Base-by-base conservation (phyloP, 2,888 invertebrate genomes). In the Polyommatus icarus region DNA sequence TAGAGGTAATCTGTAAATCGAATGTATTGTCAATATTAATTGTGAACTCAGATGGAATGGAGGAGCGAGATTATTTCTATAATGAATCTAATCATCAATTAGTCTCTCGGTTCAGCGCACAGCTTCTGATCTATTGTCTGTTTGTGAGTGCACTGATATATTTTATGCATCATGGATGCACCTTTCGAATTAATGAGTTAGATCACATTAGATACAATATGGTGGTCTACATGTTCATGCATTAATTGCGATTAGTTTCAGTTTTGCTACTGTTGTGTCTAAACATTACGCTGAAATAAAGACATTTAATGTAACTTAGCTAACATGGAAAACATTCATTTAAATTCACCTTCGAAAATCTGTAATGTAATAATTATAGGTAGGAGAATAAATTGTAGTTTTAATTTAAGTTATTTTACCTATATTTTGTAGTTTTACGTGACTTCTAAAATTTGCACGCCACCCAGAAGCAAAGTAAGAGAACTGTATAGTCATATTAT, bases 1-100 rank as follows among this genome's bases (percentile, higher is more conserved):
- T 67, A 67, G 29, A 67, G 29, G 46, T 78, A 71, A 76, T 71
- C 76, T 76, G 77, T 61, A 77, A 80, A 79, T 78, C 79, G 77
- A 46, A 29, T 81, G 78, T 79, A 77, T 76, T 78, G 81, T 81
- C 79, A 76, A 80, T 80, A 72, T 72, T 72, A 78, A 78, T 80
- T 82, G 81, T 80, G 78, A 81, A 80, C 79, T 80, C 80, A 80
- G 76, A 76, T 76, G 59, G 75, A 59, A 77, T 76, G 76, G 78
- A 77, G 78, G 72, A 76, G 76, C 78, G 78, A 78, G 79, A 79
- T 67, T 67, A 67, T 78, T 80, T 81, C 80, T 82, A 80, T 78
- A 78, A 72, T 77, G 77, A 80, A 80, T 81, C 79, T 82, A 80
- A 80, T 80, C 77, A 80, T 77, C 79, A 81, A 82, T 81, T 81